These are phyloP conservation scores for Colaptes auratus DNA, from an alignment of 2,113 vertebrate genomes.

Conservation along the genomic window DNA sequence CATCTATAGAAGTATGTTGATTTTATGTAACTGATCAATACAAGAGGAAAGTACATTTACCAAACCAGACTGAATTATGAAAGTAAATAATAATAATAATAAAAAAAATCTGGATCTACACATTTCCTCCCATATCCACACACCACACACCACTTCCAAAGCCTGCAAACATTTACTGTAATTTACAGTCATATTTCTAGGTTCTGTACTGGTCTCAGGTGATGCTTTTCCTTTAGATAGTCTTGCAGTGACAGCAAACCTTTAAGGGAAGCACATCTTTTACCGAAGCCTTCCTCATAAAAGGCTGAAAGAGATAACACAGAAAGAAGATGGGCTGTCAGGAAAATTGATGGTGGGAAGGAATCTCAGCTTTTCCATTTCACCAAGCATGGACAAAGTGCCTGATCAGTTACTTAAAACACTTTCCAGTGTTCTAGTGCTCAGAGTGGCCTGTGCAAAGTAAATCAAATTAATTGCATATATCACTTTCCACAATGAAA, in stretches of 20 bases:
- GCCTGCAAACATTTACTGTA: background rate
- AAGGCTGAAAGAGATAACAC: constrained; percentile 60
- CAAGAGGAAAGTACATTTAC: background rate
- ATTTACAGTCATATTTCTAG: background rate
- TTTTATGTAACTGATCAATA: background rate
- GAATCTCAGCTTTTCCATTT: constrained; percentile 26
- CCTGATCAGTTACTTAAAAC: constrained; percentile 17
- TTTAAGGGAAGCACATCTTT: constrained; percentile 49
- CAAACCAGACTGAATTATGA: background rate
- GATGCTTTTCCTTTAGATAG: constrained; percentile 26
- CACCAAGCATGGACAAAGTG: background rate
- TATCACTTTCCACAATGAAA: background rate
- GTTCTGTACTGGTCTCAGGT: background rate
- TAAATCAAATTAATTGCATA: constrained; percentile 13
- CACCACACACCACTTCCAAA: background rate
- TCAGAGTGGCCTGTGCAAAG: background rate
- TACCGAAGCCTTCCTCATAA: constrained; percentile 52
- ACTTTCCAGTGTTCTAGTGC: background rate
- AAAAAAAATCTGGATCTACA: background rate
- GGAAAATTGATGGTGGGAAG: constrained; percentile 50
- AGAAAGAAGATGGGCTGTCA: constrained; percentile 48
- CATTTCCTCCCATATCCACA: background rate
- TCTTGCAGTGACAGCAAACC: constrained; percentile 24
- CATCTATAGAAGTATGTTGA: background rate
- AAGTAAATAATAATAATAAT: background rate